Evolutionary conservation across 2,888 invertebrate species (phyloP).

Genomic region (Spisula solida): DNA sequence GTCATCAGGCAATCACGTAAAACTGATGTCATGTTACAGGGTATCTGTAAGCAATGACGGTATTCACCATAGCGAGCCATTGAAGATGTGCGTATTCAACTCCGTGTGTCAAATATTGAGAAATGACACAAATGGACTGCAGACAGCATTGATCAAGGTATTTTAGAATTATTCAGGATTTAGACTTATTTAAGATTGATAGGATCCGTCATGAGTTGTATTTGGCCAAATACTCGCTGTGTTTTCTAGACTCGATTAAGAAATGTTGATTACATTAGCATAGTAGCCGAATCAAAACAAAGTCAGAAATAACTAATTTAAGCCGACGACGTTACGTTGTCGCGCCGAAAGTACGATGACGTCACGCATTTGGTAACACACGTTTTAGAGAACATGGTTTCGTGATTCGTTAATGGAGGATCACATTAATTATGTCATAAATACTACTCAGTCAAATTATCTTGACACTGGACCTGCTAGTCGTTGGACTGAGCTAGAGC

Average conservation of each 20-base stretch:
- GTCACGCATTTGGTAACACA: too few relatives aligned
- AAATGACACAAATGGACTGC: slow-evolving; percentile 14
- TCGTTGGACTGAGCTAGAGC: not conserved
- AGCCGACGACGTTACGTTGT: too few relatives aligned
- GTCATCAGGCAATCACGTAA: not conserved
- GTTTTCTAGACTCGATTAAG: too few relatives aligned
- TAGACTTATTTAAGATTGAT: not conserved
- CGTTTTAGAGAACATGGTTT: too few relatives aligned
- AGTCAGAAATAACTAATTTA: too few relatives aligned
- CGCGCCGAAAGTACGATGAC: too few relatives aligned
- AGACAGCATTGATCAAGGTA: slow-evolving; percentile 20
- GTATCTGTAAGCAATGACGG: slow-evolving; percentile 57
- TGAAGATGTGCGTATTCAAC: slow-evolving; percentile 47
- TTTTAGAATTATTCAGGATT: not conserved
- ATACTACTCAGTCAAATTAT: not conserved
- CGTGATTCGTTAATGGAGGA: too few relatives aligned
- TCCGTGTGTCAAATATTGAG: slow-evolving; percentile 41
- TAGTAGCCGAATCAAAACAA: too few relatives aligned
- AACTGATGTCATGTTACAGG: slow-evolving; percentile 42
- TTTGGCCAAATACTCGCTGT: too few relatives aligned
- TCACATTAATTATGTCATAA: too few relatives aligned
- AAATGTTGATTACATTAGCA: too few relatives aligned
- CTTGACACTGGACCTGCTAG: not conserved
- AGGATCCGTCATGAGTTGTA: too few relatives aligned
- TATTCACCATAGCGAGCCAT: slow-evolving; percentile 24